These are phyloP conservation scores for Corythucha ciliata DNA, from an alignment of 2,888 invertebrate genomes.

Conservation along the genomic window DNA sequence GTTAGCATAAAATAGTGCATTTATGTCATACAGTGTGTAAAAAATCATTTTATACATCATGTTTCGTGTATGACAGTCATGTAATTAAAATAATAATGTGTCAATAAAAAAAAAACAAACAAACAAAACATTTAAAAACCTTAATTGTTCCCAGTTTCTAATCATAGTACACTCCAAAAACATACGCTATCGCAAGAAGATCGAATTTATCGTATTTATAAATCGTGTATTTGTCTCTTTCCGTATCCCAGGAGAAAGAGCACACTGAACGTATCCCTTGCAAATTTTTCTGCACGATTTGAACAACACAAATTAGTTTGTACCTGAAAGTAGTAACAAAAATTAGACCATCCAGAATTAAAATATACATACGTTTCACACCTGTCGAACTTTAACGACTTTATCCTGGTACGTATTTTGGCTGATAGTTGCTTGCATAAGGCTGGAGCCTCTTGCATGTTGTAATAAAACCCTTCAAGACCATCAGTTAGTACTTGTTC, in stretches of 20 bases:
- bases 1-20: too few relatives aligned
- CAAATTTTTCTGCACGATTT: slow-evolving; percentile 57
- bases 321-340: slow-evolving; percentile 55
- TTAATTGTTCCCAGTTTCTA: too few relatives aligned
- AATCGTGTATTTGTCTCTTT: slow-evolving; percentile 52
- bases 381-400: slow-evolving; percentile 61
- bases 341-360: too few relatives aligned
- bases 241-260: slow-evolving; percentile 59
- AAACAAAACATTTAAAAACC: too few relatives aligned
- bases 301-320: slow-evolving; percentile 53
- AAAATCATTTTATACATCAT: too few relatives aligned
- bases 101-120: too few relatives aligned
- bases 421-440: slow-evolving; percentile 50
- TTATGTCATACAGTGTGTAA: too few relatives aligned
- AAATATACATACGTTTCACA: too few relatives aligned
- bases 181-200: slow-evolving; percentile 53
- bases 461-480: slow-evolving; percentile 51
- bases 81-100: too few relatives aligned
- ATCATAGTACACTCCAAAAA: slow-evolving; percentile 61
- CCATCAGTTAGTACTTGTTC: slow-evolving; percentile 50
- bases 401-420: slow-evolving; percentile 51
- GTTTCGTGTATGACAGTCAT: too few relatives aligned
- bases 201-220: slow-evolving; percentile 54
- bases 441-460: slow-evolving; percentile 49
- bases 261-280: slow-evolving; percentile 54